Evolutionary conservation across 2,113 vertebrate genomes (phyloP).

Genomic region (Tor tambroides): DNA sequence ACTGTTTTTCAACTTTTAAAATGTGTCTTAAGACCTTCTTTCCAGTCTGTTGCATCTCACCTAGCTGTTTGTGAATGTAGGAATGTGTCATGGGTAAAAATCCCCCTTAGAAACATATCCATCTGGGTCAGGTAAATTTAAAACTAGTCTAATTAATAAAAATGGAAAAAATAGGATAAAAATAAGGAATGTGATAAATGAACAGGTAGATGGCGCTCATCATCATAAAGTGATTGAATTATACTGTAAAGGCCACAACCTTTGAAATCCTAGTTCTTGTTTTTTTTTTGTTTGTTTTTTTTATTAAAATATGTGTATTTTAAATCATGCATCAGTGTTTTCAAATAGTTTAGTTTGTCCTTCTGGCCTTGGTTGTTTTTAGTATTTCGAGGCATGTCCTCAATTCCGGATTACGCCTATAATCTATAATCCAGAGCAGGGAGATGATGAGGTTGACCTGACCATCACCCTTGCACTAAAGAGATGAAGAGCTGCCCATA

Average conservation of each 20-base stretch:
- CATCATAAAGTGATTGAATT: neutral
- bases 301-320: neutral
- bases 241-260: neutral
- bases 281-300: too few relatives aligned
- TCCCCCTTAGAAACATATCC: neutral
- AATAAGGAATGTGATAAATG: neutral
- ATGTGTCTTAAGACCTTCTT: neutral
- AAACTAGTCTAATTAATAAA: neutral
- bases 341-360: conserved; percentile 5
- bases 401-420: conserved; percentile 76
- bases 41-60: neutral
- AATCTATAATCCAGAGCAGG: conserved; percentile 75
- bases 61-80: neutral
- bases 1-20: neutral
- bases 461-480: conserved; percentile 22
- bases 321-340: conserved; percentile 8
- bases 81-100: neutral
- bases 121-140: neutral
- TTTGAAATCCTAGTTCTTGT: neutral
- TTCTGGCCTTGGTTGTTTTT: conserved; percentile 9
- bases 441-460: conserved; percentile 67
- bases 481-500: conserved; percentile 38
- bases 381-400: conserved; percentile 67
- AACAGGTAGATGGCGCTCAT: neutral
- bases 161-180: too few relatives aligned